Conservation (phyloP, 1,140 invertebrate genomes). For the Holcopasites calliopsidis region DNA sequence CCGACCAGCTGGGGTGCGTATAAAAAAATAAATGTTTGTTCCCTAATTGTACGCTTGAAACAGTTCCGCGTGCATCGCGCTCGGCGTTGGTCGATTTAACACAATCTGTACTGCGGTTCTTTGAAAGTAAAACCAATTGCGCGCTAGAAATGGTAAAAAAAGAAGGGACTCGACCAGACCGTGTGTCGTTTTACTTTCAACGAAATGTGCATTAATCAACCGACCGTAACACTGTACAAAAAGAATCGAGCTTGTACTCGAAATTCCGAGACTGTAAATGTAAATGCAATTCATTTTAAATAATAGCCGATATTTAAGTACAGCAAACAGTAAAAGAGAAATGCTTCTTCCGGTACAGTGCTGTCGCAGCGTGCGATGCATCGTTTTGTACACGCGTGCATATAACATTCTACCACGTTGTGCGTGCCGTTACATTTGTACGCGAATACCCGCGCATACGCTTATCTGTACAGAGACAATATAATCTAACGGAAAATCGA, state of each 20-base stretch:
- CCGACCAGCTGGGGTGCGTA: constrained; percentile 10
- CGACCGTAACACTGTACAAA: neutral
- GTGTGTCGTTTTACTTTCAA: neutral
- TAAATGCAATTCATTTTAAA: too few species aligned
- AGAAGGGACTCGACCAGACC: neutral
- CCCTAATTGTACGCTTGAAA: constrained; percentile 21
- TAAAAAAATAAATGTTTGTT: constrained; percentile 44
- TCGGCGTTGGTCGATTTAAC: neutral
- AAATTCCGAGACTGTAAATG: too few species aligned
- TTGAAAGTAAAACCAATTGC: neutral
- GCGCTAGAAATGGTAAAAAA: too few species aligned
- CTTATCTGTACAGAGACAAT: neutral
- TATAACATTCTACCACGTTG: neutral
- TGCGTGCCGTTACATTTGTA: constrained; percentile 3
- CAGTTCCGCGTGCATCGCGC: neutral
- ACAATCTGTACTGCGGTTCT: neutral
- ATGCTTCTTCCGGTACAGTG: neutral
- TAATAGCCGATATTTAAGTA: too few species aligned
- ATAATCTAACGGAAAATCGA: too few species aligned
- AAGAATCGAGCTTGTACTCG: too few species aligned
- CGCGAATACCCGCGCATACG: constrained; percentile 1
- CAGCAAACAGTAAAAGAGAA: too few species aligned
- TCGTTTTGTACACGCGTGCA: neutral
- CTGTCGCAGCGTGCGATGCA: neutral
- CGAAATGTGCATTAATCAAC: neutral